Evolutionary conservation across 2,797 vertebrate species (phyloP).

Genomic region (Clamator glandarius): DNA sequence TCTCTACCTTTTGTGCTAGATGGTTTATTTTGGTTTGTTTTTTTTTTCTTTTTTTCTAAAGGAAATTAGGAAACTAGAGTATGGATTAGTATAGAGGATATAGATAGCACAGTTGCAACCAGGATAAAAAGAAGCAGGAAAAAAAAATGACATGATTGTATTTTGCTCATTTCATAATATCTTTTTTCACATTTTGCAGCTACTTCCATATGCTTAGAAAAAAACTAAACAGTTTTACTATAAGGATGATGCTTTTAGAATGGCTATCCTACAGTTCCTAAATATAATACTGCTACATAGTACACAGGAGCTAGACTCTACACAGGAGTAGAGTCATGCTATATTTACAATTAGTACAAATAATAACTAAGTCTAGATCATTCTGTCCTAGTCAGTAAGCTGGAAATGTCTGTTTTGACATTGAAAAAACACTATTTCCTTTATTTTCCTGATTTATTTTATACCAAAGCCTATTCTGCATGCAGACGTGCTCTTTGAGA

Average conservation of each 20-base stretch:
- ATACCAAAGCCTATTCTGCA: background rate
- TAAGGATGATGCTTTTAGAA: background rate
- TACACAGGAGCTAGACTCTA: background rate
- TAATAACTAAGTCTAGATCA: background rate
- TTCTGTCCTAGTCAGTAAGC: background rate
- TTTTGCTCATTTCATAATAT: background rate
- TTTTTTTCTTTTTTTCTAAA: background rate
- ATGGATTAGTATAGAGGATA: background rate
- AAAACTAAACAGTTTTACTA: background rate
- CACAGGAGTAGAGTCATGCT: background rate
- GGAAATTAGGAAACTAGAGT: background rate
- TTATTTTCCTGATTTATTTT: background rate
- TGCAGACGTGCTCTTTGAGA: background rate
- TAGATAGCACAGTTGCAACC: background rate
- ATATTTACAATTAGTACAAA: background rate
- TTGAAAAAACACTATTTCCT: background rate
- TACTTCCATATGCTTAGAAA: background rate
- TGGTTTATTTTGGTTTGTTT: background rate
- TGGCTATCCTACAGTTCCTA: background rate
- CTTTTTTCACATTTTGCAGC: background rate
- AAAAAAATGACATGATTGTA: background rate
- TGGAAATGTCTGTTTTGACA: background rate
- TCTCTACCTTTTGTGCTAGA: background rate
- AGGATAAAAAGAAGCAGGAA: background rate
- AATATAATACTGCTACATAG: background rate